Evolutionary conservation across 2,888 invertebrate genomes (phyloP), one percentile per base, ranked within the genome.

Genomic region (Dolichopus griseipennis): DNA sequence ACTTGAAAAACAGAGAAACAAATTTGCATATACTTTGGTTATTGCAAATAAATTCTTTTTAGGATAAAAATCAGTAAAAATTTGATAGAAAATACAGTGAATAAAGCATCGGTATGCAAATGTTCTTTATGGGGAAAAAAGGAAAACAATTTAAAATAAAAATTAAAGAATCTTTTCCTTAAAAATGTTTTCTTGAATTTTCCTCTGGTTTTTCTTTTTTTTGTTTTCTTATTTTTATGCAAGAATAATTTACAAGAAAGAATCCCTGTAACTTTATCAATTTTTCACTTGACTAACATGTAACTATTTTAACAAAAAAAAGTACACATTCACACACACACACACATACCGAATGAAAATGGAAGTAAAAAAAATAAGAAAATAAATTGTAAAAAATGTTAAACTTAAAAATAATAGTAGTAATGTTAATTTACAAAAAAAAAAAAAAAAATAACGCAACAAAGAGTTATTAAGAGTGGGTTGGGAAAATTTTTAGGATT

Each of bases 241-340:
- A 52, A 52, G 52, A 52, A 52, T 52, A 52, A 52, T 52, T 52
- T 52, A 52, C 52, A 52, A 52, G 52, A 52, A 52, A 52, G n/a
- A 52, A 52, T 52, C 52, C 18, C 52, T 52, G 15, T 52, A 15
- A 52, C 18, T 52, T 52, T 52, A 52, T 52, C 52, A 52, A 52
- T 52, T 52, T 52, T 52, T 52, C 52, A 52, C 18, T 52, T 52
- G 52, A 15, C 15, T 52, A 52, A 52, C 52, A 52, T 52, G 52
- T 6, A 52, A 52, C 52, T 37, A 37, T 37, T 37, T 37, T 37
- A 12, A 37, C 8, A 37, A 37, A 37, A 37, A 37, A 2, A 37
- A 37, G 8, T 7, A 37, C 4, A 37, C 3, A 37, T 27, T 4
- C 27, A 27, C 27, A 27, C 27, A 5, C 27, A 4, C 27, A 27